These are phyloP conservation scores for Staurois parvus DNA, from an alignment of 2,797 vertebrate species.

Conservation along the genomic window DNA sequence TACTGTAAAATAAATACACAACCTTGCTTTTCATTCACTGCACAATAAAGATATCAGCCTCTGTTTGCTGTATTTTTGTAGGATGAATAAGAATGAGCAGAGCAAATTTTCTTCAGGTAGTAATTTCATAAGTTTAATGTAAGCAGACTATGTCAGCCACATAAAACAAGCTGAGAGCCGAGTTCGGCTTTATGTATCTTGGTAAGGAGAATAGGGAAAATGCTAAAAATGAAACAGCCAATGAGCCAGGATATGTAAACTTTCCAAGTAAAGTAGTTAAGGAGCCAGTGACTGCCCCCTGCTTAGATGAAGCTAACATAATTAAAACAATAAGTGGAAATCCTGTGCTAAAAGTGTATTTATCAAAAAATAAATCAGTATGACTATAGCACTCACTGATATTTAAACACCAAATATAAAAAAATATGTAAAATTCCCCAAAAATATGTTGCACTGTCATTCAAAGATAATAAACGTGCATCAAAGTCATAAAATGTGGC, in stretches of 20 bases:
- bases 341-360: too few relatives aligned
- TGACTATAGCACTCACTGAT: too few relatives aligned
- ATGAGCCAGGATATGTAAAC: slow-evolving; percentile 12
- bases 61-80: slow-evolving; percentile 33
- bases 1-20: neutral
- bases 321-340: too few relatives aligned
- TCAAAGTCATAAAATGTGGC: too few relatives aligned
- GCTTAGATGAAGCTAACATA: slow-evolving; percentile 4
- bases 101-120: slow-evolving; percentile 30
- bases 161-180: slow-evolving; percentile 21
- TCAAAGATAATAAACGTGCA: too few relatives aligned
- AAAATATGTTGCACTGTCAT: too few relatives aligned
- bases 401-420: too few relatives aligned
- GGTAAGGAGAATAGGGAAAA: slow-evolving; percentile 41
- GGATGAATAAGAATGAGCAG: slow-evolving; percentile 20
- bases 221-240: slow-evolving; percentile 46
- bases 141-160: slow-evolving; percentile 21
- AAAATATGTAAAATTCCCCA: too few relatives aligned
- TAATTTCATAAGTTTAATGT: slow-evolving; percentile 50
- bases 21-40: neutral
- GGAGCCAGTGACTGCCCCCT: slow-evolving; percentile 26
- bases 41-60: slow-evolving; percentile 10
- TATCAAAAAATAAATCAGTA: too few relatives aligned
- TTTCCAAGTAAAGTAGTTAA: slow-evolving; percentile 27
- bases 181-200: slow-evolving; percentile 53